A percentile compares a stretch with the other conserved stretches of the same genome.
These are phyloP conservation scores for Passer montanus DNA, from an alignment of 2,113 vertebrate genomes.

Conservation along the genomic window DNA sequence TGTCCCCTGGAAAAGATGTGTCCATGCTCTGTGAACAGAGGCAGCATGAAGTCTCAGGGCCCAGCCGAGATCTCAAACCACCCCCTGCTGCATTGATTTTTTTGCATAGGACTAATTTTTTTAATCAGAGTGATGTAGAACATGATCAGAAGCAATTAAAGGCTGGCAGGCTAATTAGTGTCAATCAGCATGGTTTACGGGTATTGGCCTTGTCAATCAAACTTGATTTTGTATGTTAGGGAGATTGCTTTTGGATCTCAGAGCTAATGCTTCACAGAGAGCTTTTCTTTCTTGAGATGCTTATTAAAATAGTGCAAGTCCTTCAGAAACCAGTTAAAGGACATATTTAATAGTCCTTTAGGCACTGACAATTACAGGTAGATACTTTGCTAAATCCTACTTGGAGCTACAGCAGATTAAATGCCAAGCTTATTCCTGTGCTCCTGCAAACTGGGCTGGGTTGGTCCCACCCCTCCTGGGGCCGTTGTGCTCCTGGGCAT, in stretches of 20 bases:
- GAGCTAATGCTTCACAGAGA: background rate
- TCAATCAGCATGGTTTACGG: slow-evolving; percentile 33
- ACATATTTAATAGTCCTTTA: background rate
- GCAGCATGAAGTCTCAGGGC: background rate
- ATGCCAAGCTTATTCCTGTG: fast-evolving
- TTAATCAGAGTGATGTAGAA: slow-evolving; percentile 43
- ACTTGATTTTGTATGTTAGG: background rate
- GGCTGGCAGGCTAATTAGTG: slow-evolving; percentile 32
- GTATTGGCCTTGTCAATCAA: slow-evolving; percentile 39
- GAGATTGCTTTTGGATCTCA: background rate
- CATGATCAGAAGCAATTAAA: slow-evolving; percentile 55
- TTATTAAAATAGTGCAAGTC: background rate
- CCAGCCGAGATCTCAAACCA: background rate
- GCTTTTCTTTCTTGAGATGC: background rate
- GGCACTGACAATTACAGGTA: background rate
- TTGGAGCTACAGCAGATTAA: background rate
- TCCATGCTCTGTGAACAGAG: fast-evolving
- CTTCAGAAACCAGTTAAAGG: slow-evolving; percentile 11
- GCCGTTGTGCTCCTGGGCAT: fast-evolving
- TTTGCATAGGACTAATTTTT: background rate
- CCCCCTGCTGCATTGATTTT: background rate
- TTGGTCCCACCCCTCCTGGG: background rate
- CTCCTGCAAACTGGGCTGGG: background rate
- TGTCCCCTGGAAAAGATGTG: background rate
- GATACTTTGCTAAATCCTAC: background rate